Base-by-base conservation (phyloP, 2,888 invertebrate genomes). In the Drosophila hawaiiensis region DNA sequence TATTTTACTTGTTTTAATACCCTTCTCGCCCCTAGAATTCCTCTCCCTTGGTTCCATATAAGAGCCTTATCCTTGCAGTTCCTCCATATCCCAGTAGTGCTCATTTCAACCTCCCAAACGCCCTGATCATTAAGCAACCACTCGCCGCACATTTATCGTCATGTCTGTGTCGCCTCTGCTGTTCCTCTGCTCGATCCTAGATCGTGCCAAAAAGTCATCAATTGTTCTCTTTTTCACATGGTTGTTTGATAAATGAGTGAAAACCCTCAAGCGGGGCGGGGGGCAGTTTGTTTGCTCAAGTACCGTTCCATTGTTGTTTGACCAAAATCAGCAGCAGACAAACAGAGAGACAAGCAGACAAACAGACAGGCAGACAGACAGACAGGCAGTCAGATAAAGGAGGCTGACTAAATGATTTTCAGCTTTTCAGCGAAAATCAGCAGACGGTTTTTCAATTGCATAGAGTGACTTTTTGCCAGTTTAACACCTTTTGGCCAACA, bases 271-370 rank as follows among this genome's bases (percentile, higher is more conserved):
- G 41, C 33, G 43, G 52, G 39, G 56, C 70, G 73, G 74, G 83
- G 80, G 80, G 73, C 78, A 78, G 80, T 86, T 89, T 91, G 91
- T 90, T 91, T 89, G 79, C 86, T 91, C 80, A 81, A 91, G 86
- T 90, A 61, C 62, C 73, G 43, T 50, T 47, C 47, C 65, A 75
- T 78, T 82, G 77, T 76, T 47, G 37, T 29, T n/a, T 33, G 65
- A 35, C 59, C 52, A 28, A 33, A 66, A 80, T 39, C 29, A 29
- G 35, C 25, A 39, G 7, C 67, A 76, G 47, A 47, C 47, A 68
- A 47, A 52, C 29, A 29, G 28, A 16, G 19, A 29, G 19, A n/a
- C 22, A 5, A 28, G 2, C 67, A 76, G 22, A 22, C 47, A 66
- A 47, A 52, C 29, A 29, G 12, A 4, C 10, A 33, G 9, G 2